Evolutionary conservation across 2,797 vertebrate genomes (phyloP), one percentile per base, ranked within the genome.

Genomic region (Setipinna tenuifilis): DNA sequence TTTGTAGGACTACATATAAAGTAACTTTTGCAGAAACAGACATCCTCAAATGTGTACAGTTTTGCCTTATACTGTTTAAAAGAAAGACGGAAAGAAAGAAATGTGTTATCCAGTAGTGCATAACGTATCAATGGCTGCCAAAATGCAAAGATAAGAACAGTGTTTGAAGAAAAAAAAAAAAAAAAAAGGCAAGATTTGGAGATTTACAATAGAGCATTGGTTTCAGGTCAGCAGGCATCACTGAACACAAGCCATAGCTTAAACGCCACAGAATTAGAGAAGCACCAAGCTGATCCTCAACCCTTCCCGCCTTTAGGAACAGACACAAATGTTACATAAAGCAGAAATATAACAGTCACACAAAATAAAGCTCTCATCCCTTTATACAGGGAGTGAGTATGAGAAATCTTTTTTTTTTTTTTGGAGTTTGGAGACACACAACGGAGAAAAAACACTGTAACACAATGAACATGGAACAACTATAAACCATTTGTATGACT

Each of bases 211-310:
- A 84, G 86, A 80, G 16, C 82, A 68, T 35, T 48, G 81, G 57
- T 48, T 82, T 88, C 87, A 85, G 84, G 88, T 91, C 91, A 85
- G 86, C 81, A 87, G 87, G 59, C 41, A 82, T 83, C 82, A 75
- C 68, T 35, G 68, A 75, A 35, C 68, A 75, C 17, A 75, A 75
- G 68, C 68, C 68, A 35, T 35, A 75, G 68, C 68, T 75, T 75
- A 75, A 75, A 28, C 28, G 28, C 28, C 68, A 35, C 31, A 75
- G 68, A 75, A 41, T 75, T 75, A 75, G 31, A 75, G 28, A 75
- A 75, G 68, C 68, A 75, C 68, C 28, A 16, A 75, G 68, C 68
- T 75, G 28, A 6, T 41, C 28, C 68, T 19, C 28, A 14, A 14
- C 50, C 50, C 50, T 7, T 35, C 68, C 28, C 25, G 28, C 14